Conservation (phyloP, 2,888 invertebrate species). For the Papilio elwesi region DNA sequence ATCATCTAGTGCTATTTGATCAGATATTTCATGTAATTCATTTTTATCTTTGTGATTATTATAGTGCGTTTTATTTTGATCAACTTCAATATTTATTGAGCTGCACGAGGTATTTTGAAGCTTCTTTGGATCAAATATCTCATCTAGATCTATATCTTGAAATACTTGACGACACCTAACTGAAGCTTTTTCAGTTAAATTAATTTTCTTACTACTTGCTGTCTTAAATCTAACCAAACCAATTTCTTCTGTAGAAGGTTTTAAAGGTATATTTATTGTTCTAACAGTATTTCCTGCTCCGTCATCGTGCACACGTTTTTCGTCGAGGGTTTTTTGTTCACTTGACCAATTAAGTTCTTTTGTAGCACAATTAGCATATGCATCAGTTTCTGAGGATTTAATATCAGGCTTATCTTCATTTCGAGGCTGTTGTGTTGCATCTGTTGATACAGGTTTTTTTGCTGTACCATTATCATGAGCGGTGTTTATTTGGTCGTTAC, state of each 20-base stretch:
- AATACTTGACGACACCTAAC: conserved; percentile 51
- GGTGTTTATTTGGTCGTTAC: background rate
- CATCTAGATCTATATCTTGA: conserved; percentile 43
- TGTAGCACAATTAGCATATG: conserved; percentile 9
- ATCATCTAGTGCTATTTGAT: conserved; percentile 34
- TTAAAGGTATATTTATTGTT: conserved; percentile 6
- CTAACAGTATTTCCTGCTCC: conserved; percentile 16
- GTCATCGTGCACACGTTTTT: conserved; percentile 37
- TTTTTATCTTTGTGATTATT: background rate
- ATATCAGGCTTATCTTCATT: background rate
- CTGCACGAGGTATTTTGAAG: background rate
- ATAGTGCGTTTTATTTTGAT: background rate
- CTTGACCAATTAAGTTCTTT: conserved; percentile 9
- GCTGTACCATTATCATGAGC: background rate
- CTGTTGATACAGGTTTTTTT: conserved; percentile 29
- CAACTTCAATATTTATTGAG: background rate
- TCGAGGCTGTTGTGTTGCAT: background rate
- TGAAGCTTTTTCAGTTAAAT: conserved; percentile 51
- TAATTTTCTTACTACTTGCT: conserved; percentile 59
- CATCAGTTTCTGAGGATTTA: background rate
- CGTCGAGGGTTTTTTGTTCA: background rate
- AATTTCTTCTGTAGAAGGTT: background rate
- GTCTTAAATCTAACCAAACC: conserved; percentile 54
- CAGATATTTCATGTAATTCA: conserved; percentile 26
- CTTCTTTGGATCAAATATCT: conserved; percentile 18